Conservation (phyloP, 2,888 invertebrate genomes). For the Macaria notata region DNA sequence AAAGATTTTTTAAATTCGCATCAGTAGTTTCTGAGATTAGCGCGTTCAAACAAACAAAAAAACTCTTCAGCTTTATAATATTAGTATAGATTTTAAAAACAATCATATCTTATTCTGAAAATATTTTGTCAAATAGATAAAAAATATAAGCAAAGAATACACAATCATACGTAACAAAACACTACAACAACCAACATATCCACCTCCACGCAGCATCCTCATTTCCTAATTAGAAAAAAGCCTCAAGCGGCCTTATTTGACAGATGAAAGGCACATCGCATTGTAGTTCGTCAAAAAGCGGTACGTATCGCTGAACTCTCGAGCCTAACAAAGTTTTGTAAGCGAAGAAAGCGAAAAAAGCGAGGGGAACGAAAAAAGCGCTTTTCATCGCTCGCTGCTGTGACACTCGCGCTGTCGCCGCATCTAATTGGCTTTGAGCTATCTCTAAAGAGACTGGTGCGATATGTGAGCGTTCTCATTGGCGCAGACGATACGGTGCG, state of each 20-base stretch:
- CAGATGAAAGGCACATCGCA: slow-evolving; percentile 24
- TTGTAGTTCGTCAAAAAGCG: slow-evolving; percentile 26
- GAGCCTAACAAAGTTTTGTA: slow-evolving; percentile 47
- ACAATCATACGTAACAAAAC: no score
- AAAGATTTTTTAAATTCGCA: no score
- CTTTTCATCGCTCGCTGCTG: slow-evolving; percentile 47
- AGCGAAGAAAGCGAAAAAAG: slow-evolving; percentile 30
- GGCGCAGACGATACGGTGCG: slow-evolving; percentile 33
- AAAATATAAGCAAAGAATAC: no score
- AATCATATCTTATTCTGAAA: no score
- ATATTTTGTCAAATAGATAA: no score
- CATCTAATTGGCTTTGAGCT: slow-evolving; percentile 79
- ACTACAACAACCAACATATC: no score
- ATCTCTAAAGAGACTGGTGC: slow-evolving; percentile 63
- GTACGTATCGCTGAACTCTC: slow-evolving; percentile 33
- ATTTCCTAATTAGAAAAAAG: slow-evolving; percentile 30
- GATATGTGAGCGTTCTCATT: slow-evolving; percentile 51
- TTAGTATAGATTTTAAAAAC: no score
- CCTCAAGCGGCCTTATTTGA: slow-evolving; percentile 21
- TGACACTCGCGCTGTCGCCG: slow-evolving; percentile 60
- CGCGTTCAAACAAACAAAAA: no score
- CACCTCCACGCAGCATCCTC: not conserved
- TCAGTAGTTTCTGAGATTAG: no score
- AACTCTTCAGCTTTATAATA: no score
- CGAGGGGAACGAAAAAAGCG: slow-evolving; percentile 39